Evolutionary conservation across 2,113 vertebrate genomes (phyloP).

Genomic region (Phaetusa simplex): DNA sequence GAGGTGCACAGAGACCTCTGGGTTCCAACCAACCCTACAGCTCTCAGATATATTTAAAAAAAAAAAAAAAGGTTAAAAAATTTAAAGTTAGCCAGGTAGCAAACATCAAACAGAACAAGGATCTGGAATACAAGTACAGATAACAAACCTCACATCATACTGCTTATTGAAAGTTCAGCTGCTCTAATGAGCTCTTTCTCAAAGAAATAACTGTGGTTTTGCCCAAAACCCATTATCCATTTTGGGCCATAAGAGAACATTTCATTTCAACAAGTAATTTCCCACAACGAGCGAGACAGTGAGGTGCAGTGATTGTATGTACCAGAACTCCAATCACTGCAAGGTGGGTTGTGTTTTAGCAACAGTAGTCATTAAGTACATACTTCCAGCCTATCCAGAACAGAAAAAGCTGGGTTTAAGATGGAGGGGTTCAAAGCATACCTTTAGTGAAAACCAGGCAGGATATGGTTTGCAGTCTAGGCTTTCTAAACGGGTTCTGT

Average conservation of each 20-base stretch:
- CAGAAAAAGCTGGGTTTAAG: neutral
- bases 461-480: neutral
- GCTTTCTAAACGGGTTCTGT: neutral
- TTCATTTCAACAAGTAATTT: neutral
- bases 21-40: neutral
- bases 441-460: neutral
- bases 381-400: neutral
- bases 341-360: neutral
- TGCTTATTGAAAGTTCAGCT: neutral
- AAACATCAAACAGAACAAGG: neutral
- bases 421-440: neutral
- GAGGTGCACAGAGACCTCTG: neutral
- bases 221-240: neutral
- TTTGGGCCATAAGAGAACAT: neutral
- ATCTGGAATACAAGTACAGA: neutral
- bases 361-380: neutral
- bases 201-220: neutral
- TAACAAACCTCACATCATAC: neutral
- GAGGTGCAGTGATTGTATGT: neutral
- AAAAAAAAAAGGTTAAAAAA: neutral
- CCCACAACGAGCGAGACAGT: neutral
- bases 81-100: neutral
- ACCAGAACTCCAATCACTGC: neutral
- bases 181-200: neutral
- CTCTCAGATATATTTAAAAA: neutral